Evolutionary conservation across 2,797 vertebrate genomes (phyloP), one percentile per base, ranked within the genome.

Genomic region (Malurus leucopterus): DNA sequence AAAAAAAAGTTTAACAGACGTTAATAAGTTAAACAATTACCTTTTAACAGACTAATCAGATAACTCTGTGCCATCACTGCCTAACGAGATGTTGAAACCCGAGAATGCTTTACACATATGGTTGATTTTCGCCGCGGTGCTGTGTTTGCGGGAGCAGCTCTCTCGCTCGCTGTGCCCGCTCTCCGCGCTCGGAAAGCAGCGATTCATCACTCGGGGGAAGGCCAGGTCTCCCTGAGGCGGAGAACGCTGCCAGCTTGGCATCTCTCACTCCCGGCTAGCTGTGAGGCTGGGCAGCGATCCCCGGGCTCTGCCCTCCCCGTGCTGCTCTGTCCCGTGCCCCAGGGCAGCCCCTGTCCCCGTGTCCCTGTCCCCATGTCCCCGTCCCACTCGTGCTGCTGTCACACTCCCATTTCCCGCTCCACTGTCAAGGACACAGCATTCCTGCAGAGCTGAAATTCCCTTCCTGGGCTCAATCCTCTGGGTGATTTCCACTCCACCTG

Each of bases 131-230:
- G 53, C 41, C 26, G 6, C 40, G 58, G 50, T 34, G 41, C 44
- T 80, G 70, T 70, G 27, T 57, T 87, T 44, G 46, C 21, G 46
- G 22, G 63, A 32, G 14, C 29, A 22, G 30, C 54, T 73, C 5
- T 0, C 4, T 61, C 13, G 32, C 50, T 38, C 2, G 1, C 68
- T 68, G 40, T n/a, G 15, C 15, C 11, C 0, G 0, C 36, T 4
- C 0, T 5, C 46, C 3, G 0, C 13, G 49, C 29, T 32, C 55
- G 21, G 70, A 65, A 58, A 57, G 40, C 41, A 50, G 30, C 0
- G 0, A 43, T 71, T 43, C 50, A 73, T 68, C 30, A 79, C 12
- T 40, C 57, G 72, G 43, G 61, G 1, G 6, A 13, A 67, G 50
- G 72, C 41, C 7, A n/a, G 53, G 18, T 53, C 59, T 53, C 44